phyloP scores from a whole-genome alignment of 2,113 vertebrate species.

The Amia ocellicauda region DNA sequence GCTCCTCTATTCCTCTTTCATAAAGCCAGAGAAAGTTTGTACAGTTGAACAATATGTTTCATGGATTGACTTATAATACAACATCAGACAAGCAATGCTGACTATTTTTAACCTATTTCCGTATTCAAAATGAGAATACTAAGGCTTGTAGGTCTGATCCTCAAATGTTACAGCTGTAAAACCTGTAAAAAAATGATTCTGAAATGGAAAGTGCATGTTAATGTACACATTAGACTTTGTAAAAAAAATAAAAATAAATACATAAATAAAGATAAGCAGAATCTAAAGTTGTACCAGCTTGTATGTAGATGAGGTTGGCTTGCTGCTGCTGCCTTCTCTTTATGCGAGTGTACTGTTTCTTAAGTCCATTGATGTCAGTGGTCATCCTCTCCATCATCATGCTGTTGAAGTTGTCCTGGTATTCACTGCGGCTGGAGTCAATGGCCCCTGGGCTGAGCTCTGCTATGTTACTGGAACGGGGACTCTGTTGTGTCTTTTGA shows the following conservation, averaged over 20 bases:
- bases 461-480: conserved; percentile 78
- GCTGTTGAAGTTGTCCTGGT: conserved; percentile 89
- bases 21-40: too few species aligned
- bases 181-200: too few species aligned
- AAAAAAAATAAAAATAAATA: not conserved
- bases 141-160: too few species aligned
- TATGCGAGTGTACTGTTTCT: conserved; percentile 88
- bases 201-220: too few species aligned
- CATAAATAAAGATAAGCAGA: conserved; percentile 44
- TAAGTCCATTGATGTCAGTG: conserved; percentile 89
- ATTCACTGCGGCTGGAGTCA: conserved; percentile 80
- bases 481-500: conserved; percentile 70
- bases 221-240: not conserved
- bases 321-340: conserved; percentile 94
- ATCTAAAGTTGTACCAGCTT: conserved; percentile 73
- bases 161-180: too few species aligned
- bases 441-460: conserved; percentile 92
- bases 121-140: too few species aligned
- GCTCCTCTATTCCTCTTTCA: too few species aligned
- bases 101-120: too few species aligned
- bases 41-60: too few species aligned
- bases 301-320: conserved; percentile 85
- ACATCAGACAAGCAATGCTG: too few species aligned
- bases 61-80: too few species aligned
- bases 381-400: conserved; percentile 99